phyloP scores from a whole-genome alignment of 1,140 invertebrate genomes.

The Orius insidiosus region DNA sequence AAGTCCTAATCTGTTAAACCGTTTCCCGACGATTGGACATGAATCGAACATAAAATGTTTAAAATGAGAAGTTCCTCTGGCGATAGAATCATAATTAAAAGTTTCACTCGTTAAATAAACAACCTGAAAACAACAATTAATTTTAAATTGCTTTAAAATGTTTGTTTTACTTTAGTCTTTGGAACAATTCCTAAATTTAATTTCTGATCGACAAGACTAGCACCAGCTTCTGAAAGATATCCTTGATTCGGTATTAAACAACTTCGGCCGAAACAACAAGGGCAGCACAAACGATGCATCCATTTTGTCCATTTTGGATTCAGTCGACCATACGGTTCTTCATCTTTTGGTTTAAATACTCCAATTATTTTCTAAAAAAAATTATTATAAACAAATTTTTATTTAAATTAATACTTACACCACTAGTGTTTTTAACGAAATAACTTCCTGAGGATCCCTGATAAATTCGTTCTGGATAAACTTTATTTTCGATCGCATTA shows the following conservation, averaged over 20 bases:
- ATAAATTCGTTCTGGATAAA: constrained; percentile 90
- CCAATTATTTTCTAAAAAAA: constrained; percentile 74
- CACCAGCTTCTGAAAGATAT: constrained; percentile 94
- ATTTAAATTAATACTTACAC: constrained; percentile 50
- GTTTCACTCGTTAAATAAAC: constrained; percentile 93
- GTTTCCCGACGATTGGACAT: constrained; percentile 76
- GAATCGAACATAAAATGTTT: constrained; percentile 90
- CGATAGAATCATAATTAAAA: constrained; percentile 93
- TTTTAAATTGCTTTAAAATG: not conserved
- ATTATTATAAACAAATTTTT: constrained; percentile 8
- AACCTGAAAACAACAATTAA: constrained; percentile 46
- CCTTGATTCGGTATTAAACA: constrained; percentile 98
- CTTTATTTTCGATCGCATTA: constrained; percentile 82
- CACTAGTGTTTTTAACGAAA: constrained; percentile 85
- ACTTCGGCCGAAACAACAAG: constrained; percentile 95
- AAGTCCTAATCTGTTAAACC: constrained; percentile 89
- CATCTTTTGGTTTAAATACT: constrained; percentile 98
- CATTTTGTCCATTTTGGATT: constrained; percentile 99
- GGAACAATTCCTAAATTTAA: constrained; percentile 89
- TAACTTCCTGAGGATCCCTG: constrained; percentile 98
- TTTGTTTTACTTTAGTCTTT: constrained; percentile 60
- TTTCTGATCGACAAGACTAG: constrained; percentile 93
- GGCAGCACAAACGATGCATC: constrained; percentile 98
- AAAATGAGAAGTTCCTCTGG: constrained; percentile 84
- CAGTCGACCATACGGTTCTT: constrained; percentile 93